Percentiles rank a stretch among this genome's conserved stretches.
These are phyloP conservation scores for Anaspis maculata DNA, from an alignment of 2,888 invertebrate species.

Conservation along the genomic window DNA sequence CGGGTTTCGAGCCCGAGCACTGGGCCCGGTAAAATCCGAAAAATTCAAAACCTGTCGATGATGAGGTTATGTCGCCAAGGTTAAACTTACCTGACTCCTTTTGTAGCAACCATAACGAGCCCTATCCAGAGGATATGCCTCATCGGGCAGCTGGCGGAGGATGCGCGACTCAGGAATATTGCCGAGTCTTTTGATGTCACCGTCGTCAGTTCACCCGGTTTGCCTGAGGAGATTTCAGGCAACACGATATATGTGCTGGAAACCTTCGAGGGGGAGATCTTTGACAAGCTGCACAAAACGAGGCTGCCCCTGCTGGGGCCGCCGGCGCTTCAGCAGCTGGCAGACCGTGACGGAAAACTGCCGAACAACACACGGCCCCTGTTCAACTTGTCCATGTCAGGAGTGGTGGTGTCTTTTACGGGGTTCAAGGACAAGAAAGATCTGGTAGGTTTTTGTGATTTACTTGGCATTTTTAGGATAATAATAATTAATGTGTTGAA, in stretches of 20 bases:
- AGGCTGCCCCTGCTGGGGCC: slow-evolving; percentile 72
- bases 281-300: slow-evolving; percentile 56
- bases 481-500: too few species aligned
- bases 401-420: slow-evolving; percentile 84
- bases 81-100: slow-evolving; percentile 12
- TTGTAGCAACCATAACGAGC: neutral
- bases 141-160: slow-evolving; percentile 49
- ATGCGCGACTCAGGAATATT: slow-evolving; percentile 47
- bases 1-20: too few species aligned
- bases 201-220: slow-evolving; percentile 54
- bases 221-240: slow-evolving; percentile 46
- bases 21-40: too few species aligned
- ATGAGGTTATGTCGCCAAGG: slow-evolving; percentile 31
- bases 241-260: slow-evolving; percentile 64
- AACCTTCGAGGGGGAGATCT: slow-evolving; percentile 65
- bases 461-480: slow-evolving; percentile 18
- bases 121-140: slow-evolving; percentile 47
- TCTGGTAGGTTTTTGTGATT: slow-evolving; percentile 65
- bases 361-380: slow-evolving; percentile 72
- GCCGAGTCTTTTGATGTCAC: slow-evolving; percentile 57
- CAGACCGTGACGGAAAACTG: slow-evolving; percentile 59
- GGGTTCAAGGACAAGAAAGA: slow-evolving; percentile 86
- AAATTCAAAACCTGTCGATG: too few species aligned
- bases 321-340: slow-evolving; percentile 68
- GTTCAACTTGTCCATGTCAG: slow-evolving; percentile 81